These are phyloP conservation scores for Dromas ardeola DNA, from an alignment of 2,113 vertebrate species.

Conservation along the genomic window DNA sequence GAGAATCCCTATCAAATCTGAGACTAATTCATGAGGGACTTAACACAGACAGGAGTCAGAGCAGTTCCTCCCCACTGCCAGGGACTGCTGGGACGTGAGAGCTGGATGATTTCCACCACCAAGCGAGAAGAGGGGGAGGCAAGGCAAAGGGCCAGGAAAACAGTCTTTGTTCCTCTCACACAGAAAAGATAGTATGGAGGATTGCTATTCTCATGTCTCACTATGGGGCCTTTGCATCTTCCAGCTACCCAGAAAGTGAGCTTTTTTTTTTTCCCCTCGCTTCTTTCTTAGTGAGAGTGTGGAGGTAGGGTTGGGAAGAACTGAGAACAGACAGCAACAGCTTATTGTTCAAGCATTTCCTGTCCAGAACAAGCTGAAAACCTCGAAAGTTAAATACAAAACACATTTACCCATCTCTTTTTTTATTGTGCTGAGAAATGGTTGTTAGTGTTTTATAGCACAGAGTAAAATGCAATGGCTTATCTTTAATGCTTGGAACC, in stretches of 20 bases:
- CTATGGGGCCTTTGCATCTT: neutral
- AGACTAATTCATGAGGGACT: neutral
- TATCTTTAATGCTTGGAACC: neutral
- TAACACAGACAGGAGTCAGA: neutral
- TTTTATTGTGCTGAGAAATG: neutral
- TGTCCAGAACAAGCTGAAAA: neutral
- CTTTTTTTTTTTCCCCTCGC: neutral
- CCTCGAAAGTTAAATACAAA: slow-evolving; percentile 11
- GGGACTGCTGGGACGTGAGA: neutral
- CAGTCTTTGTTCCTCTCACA: slow-evolving; percentile 18
- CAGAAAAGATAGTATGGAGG: neutral
- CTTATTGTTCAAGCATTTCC: neutral
- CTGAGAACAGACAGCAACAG: neutral
- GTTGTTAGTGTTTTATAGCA: neutral
- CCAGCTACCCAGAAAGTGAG: neutral
- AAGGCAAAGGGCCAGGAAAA: slow-evolving; percentile 40
- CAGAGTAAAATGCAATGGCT: neutral
- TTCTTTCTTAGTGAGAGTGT: neutral
- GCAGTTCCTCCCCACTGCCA: neutral
- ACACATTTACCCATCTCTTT: neutral
- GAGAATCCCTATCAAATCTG: neutral
- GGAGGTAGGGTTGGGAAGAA: neutral
- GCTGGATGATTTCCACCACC: slow-evolving; percentile 25
- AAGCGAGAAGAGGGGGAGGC: neutral
- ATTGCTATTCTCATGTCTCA: slow-evolving; percentile 17